Base-by-base conservation (phyloP, 2,113 vertebrate genomes). In the Paralichthys olivaceus region DNA sequence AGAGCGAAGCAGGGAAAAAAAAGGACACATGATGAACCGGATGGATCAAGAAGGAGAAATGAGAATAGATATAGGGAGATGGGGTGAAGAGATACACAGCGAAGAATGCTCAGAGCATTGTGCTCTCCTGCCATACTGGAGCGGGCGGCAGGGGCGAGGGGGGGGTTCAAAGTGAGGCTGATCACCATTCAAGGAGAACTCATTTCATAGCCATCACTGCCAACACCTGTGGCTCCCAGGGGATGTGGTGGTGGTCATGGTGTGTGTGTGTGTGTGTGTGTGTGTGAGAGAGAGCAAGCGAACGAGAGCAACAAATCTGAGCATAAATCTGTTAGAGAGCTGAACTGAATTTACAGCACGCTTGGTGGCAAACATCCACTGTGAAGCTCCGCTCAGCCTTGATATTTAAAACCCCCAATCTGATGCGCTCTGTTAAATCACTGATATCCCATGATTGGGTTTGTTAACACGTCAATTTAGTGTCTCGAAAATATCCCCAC, bases 141-240 rank as follows among this genome's bases (percentile, higher is more conserved):
- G 32, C 32, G 7, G 34, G 8, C 34, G 1, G 34, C 7, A 9
- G 34, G 11, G 34, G 5, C 5, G 68, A 34, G 15, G 57, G 40
- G 5, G 57, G 58, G n/a, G 49, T 81, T 87, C 66, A 81, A 73
- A 84, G 73, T 28, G 67, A 81, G 75, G 61, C 64, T 74, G 75
- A 45, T 69, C 62, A 40, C 75, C 66, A 66, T 77, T 86, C 75
- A 86, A 64, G 7, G 51, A 71, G 72, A 83, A 79, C 60, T 83
- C 77, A 86, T 91, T 85, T 77, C 75, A 75, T 58, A 77, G 67
- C 51, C 72, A 72, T 87, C 69, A 72, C 68, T 61, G 78, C 61
- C 84, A 84, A 75, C 89, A 91, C 89, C 89, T 91, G 85, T 80
- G 85, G 65, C 80, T 87, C 89, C 72, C 73, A 15, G 15, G 66